phyloP scores from a whole-genome alignment of 2,888 invertebrate genomes.

The Crepidodera aurea region DNA sequence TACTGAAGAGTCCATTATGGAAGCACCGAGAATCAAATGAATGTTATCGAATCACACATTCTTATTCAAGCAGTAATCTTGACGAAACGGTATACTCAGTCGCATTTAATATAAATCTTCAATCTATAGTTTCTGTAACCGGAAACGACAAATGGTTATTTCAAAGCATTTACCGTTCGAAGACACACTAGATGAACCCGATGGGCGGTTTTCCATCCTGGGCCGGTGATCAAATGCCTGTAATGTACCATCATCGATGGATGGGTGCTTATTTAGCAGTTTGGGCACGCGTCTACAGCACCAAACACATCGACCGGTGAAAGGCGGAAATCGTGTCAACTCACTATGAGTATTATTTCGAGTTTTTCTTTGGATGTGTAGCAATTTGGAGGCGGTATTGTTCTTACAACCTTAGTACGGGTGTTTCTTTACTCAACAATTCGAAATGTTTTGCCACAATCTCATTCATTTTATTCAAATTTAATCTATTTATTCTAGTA shows the following conservation, averaged over 20 bases:
- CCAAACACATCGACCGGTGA: slow-evolving; percentile 44
- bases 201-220: slow-evolving; percentile 46
- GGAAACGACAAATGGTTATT: slow-evolving; percentile 29
- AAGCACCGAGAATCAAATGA: background rate
- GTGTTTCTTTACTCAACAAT: no score
- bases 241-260: slow-evolving; percentile 41
- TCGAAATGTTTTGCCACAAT: no score
- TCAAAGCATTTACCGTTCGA: slow-evolving; percentile 34
- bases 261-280: slow-evolving; percentile 36
- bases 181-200: slow-evolving; percentile 33
- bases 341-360: slow-evolving; percentile 22
- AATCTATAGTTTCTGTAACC: slow-evolving; percentile 25
- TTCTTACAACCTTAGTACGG: slow-evolving; percentile 12
- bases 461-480: no score
- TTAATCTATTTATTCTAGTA: no score
- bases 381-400: slow-evolving; percentile 14
- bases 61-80: slow-evolving; percentile 2
- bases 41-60: background rate
- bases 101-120: slow-evolving; percentile 14
- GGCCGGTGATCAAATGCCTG: slow-evolving; percentile 48
- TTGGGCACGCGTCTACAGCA: slow-evolving; percentile 44
- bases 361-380: slow-evolving; percentile 11
- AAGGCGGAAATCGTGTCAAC: slow-evolving; percentile 49
- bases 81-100: background rate
- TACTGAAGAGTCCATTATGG: background rate